These are phyloP conservation scores for Tachypleus tridentatus DNA, from an alignment of 1,140 invertebrate species.

Conservation along the genomic window DNA sequence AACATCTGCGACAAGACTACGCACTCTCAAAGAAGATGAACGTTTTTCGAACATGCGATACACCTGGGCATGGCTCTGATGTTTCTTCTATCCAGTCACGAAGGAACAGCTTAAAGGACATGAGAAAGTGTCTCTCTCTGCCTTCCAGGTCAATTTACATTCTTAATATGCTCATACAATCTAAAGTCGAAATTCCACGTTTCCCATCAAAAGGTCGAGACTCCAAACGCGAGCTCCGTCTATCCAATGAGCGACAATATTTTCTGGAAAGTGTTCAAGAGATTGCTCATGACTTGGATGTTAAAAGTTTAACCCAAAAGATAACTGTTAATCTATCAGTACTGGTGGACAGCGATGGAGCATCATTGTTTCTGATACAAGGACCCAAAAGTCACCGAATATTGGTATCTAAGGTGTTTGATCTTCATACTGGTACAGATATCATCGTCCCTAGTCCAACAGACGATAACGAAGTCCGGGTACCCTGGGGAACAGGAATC, in stretches of 20 bases:
- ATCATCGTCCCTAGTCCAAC: conserved; percentile 18
- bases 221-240: conserved; percentile 33
- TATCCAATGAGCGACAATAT: conserved; percentile 35
- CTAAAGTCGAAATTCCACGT: conserved; percentile 31
- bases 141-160: conserved; percentile 38
- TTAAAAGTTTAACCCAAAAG: conserved; percentile 36
- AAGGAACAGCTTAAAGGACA: conserved; percentile 35
- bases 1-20: conserved; percentile 40
- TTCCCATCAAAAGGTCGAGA: conserved; percentile 30
- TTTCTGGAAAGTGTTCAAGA: conserved; percentile 38
- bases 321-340: conserved; percentile 37
- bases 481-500: conserved; percentile 23
- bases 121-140: conserved; percentile 37
- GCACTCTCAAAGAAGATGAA: conserved; percentile 39
- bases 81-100: conserved; percentile 20
- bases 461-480: conserved; percentile 15
- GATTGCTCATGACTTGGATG: conserved; percentile 38
- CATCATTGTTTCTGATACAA: conserved; percentile 39
- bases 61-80: conserved; percentile 23
- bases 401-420: conserved; percentile 36
- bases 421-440: conserved; percentile 25
- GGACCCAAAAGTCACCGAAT: conserved; percentile 32
- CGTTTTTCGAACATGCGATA: conserved; percentile 36
- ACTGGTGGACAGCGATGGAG: conserved; percentile 36
- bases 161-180: conserved; percentile 39